Base-by-base conservation (phyloP, 1,140 invertebrate species). In the Melipona quadrifasciata region DNA sequence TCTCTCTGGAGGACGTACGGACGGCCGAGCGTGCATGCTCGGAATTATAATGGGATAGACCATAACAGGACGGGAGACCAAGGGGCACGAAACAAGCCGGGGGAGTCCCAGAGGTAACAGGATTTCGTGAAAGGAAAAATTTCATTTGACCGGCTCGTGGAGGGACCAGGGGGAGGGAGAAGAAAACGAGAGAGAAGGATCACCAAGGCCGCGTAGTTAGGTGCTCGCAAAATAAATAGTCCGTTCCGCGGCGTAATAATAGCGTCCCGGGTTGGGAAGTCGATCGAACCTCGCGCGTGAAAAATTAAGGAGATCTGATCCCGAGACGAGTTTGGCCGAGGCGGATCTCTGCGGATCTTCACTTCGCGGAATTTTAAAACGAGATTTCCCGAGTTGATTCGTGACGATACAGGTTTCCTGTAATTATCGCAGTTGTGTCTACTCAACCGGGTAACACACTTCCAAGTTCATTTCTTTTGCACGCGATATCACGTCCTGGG, bases 1-100 rank as follows among this genome's bases (percentile, higher is more conserved):
- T 89, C 86, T 93, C 90, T 89, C 86, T 84, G 81, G 86, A 90
- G 90, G 71, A 87, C 89, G 85, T 53, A 85, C 90, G 79, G 81
- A 85, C 85, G 86, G 84, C 78, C 39, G 85, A 86, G 86, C 81
- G 82, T 80, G 85, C 82, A 89, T 85, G 86, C 80, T 82, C 83
- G 88, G 86, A 87, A 92, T 92, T 92, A 91, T 92, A 93, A 92
- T 92, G 83, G 89, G 89, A 91, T 90, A 90, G 89, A 84, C 86
- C 75, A 85, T 89, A 86, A 80, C 85, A 86, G 86, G 87, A 89
- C 78, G 80, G 74, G 81, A 82, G 84, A 78, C 70, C 81, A 57
- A 77, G 82, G 67, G 74, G 65, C 65, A 55, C 68, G 83, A 77
- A 82, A 78, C 80, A 87, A 85, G 80, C 77, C 31, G 81, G 68